phyloP scores from a whole-genome alignment of 2,888 invertebrate genomes.

The Ctenicera cuprea region DNA sequence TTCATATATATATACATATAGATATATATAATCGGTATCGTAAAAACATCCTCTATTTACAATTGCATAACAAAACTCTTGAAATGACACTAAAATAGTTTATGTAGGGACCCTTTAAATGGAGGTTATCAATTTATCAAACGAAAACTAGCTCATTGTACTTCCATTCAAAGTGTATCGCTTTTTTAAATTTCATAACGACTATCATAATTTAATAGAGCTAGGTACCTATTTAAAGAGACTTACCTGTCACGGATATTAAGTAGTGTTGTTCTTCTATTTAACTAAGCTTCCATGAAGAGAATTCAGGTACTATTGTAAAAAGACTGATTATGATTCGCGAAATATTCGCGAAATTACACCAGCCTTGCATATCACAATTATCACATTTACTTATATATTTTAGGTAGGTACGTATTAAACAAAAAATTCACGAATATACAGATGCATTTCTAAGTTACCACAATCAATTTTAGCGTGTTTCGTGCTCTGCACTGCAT shows the following conservation, averaged over 20 bases:
- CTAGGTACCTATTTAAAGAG: neutral
- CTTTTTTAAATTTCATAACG: neutral
- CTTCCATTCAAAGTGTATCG: neutral
- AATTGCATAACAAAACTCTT: constrained; percentile 21
- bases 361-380: constrained; percentile 60
- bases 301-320: constrained; percentile 59
- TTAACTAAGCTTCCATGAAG: constrained; percentile 58
- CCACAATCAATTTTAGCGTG: constrained; percentile 59
- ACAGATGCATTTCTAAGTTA: constrained; percentile 58
- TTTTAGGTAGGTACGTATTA: constrained; percentile 50
- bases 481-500: constrained; percentile 52
- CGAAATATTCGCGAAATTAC: constrained; percentile 59
- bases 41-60: constrained; percentile 15
- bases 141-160: neutral
- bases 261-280: constrained; percentile 53
- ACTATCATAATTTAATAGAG: neutral
- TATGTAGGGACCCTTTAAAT: constrained; percentile 17
- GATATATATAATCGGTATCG: constrained; percentile 7
- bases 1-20: too few relatives aligned
- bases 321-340: constrained; percentile 58
- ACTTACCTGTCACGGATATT: constrained; percentile 55
- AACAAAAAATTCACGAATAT: constrained; percentile 57
- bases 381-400: constrained; percentile 59
- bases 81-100: constrained; percentile 13
- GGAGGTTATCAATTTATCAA: constrained; percentile 20